Evolutionary conservation across 2,888 invertebrate species (phyloP), one percentile per base, ranked within the genome.

Genomic region (Globia sparganii): DNA sequence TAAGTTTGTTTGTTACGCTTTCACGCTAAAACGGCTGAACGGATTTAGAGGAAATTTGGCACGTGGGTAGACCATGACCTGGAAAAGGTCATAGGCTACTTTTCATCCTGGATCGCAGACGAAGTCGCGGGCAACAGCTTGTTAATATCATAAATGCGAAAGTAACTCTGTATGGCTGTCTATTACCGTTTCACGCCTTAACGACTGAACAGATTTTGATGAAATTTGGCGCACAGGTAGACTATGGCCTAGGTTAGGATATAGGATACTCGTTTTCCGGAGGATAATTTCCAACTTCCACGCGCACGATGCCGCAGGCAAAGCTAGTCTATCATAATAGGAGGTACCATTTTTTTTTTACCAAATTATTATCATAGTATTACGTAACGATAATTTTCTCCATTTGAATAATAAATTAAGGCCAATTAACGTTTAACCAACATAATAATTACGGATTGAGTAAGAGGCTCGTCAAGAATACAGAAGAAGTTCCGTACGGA

Each of bases 401-500:
- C 34, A 15, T 53, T 43, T 59, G 25, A 67, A 37, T 61, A 43
- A 68, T 68, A 75, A 25, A 46, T 53, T 58, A 31, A 59, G 74
- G 34, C 49, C 49, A 77, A 77, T 80, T 67, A 76, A 37, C 37
- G 68, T 11, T 77, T 67, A 72, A 61, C 59, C 40, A 81, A 78
- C 66, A 21, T 15, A 75, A 68, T 64, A 46, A 77, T 86, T 80
- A 76, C 34, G 13, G 34, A 70, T 86, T 81, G 65, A 71, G 28
- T 81, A 81, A 86, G 78, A 76, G 18, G 53, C 49, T 75, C n/a
- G 0, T 37, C 21, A 71, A 69, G 78, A 79, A 74, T 18, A 67
- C 68, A 62, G 37, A 70, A 70, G 73, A 69, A 80, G 70, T 85
- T 85, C 87, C 84, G 81, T 49, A 28, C 81, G 87, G 86, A 87